A percentile compares a stretch with the other conserved stretches of the same genome.
These are phyloP conservation scores for Rhyacichthys aspro DNA, from an alignment of 2,797 vertebrate genomes.

Conservation along the genomic window DNA sequence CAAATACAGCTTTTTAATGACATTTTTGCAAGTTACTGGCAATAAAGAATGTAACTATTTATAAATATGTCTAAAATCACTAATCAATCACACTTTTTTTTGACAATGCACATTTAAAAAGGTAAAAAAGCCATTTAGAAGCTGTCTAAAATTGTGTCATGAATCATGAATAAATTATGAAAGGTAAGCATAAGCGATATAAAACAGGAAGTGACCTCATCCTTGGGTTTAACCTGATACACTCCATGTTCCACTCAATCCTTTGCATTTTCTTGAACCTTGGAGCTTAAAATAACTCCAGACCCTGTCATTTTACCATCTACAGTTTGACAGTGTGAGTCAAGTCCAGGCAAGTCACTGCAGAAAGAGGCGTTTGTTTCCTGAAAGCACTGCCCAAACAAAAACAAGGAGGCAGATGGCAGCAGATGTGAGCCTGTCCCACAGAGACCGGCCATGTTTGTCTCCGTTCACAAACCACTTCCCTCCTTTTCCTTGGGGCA, in stretches of 20 bases:
- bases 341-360: not conserved
- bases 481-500: too few species aligned
- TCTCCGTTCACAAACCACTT: slow-evolving; percentile 56
- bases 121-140: not conserved
- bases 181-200: too few species aligned
- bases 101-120: too few species aligned
- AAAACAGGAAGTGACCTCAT: slow-evolving; percentile 54
- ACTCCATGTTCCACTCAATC: not conserved
- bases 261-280: not conserved
- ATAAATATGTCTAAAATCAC: too few species aligned
- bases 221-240: slow-evolving; percentile 45
- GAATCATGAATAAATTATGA: not conserved
- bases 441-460: slow-evolving; percentile 49
- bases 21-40: too few species aligned
- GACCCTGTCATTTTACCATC: not conserved
- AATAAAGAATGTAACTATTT: too few species aligned
- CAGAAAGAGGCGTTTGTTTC: not conserved
- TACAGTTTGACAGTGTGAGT: not conserved
- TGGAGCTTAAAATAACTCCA: not conserved
- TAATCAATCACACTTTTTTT: too few species aligned
- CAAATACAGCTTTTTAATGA: too few species aligned
- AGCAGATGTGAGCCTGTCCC: slow-evolving; percentile 67
- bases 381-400: not conserved
- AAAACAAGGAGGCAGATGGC: slow-evolving; percentile 53
- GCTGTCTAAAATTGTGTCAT: not conserved